Evolutionary conservation across 2,113 vertebrate genomes (phyloP), one percentile per base, ranked within the genome.

Genomic region (Melanostigma gelatinosum): DNA sequence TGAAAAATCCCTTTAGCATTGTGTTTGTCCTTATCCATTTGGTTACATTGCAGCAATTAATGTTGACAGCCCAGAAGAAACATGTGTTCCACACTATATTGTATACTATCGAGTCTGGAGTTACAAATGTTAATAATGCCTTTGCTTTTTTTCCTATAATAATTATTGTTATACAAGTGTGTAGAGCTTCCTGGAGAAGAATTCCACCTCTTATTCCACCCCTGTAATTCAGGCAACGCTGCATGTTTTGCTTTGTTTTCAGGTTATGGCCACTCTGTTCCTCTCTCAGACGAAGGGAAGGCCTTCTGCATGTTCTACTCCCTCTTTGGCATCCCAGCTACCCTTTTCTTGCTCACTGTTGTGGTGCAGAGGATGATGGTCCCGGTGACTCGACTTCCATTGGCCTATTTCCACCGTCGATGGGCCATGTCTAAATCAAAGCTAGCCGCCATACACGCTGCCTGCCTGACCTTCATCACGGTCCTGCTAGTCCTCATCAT

Each of bases 181-280:
- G 20, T 4, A 1, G 75, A 87, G 58, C 27, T 61, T 83, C 46
- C 32, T 71, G 32, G 20, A 65, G 54, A 34, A 36, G n/a, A 69
- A 42, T 27, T 55, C 7, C 58, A 44, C 16, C 58, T 85, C n/a
- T 73, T 44, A 79, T 73, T 67, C 58, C 10, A 24, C 15, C 20
- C 2, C 40, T 85, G 57, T 74, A 67, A 73, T 79, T 82, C 58
- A 79, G 12, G 16, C 50, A 36, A 0, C 69, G 75, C 8, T 63
- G 15, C 64, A 20, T 36, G n/a, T 77, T 42, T 83, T 52, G 16
- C 36, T 89, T 20, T 89, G 38, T 70, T 74, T 79, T 0, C 93
- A 99, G 98, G 98, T 70, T 99, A 99, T 72, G 98, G 98, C 60
- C 98, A 99, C 92, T 96, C 96, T 0, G 98, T 97, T 82, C 98